phyloP scores from a whole-genome alignment of 30 jellyfish, hydroid and myxozoan genomes.

The Hydractinia echinata region DNA sequence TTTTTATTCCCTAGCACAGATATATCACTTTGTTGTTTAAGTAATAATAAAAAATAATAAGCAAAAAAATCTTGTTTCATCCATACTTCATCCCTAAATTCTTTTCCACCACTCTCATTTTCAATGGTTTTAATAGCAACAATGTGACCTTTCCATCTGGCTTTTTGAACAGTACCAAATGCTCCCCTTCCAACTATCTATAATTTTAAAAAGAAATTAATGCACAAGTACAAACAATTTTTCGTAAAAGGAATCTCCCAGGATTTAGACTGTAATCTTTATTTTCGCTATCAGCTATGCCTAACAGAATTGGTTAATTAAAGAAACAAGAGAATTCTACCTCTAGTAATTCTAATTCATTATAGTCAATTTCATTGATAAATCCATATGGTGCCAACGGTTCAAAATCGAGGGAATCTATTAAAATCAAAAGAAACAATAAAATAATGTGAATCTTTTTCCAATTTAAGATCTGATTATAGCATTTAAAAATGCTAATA shows the following conservation, averaged over 20 bases:
- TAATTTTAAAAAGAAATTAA: neutral
- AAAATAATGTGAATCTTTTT: neutral
- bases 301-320: neutral
- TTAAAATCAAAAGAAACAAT: too few species aligned
- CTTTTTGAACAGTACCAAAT: constrained; percentile 75
- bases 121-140: constrained; percentile 85
- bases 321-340: constrained; percentile 25
- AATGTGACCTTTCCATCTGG: constrained; percentile 62
- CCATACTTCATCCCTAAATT: constrained; percentile 56
- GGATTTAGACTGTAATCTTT: neutral
- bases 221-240: too few species aligned
- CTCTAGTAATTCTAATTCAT: constrained; percentile 48
- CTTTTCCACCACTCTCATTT: constrained; percentile 57
- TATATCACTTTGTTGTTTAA: neutral
- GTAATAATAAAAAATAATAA: neutral
- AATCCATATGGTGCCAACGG: constrained; percentile 59
- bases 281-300: neutral
- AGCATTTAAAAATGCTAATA: too few species aligned
- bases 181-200: constrained; percentile 93
- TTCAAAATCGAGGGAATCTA: neutral
- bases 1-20: neutral
- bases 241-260: neutral
- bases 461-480: too few species aligned
- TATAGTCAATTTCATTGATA: constrained; percentile 48
- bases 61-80: neutral